Base-by-base conservation (phyloP, 2,888 invertebrate species). In the Orthosia gothica region DNA sequence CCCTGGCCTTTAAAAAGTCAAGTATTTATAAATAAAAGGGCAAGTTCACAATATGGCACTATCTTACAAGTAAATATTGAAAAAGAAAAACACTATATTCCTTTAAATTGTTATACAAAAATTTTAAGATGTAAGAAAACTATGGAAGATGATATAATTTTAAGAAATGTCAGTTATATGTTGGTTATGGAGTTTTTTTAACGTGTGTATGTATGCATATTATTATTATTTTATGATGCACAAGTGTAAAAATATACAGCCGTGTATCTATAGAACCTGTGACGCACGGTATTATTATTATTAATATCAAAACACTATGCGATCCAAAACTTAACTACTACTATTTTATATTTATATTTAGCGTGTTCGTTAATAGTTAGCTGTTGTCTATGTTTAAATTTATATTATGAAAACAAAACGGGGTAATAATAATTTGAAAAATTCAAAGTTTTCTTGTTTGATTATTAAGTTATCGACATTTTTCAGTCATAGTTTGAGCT, bases 301-400 rank as follows among this genome's bases (percentile, higher is more conserved):
- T 70, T 75, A 80, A 68, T 85, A 87, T 85, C 83, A 87, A 86
- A 87, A 87, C 86, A 87, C 88, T 87, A 87, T 84, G 86, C 87
- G 74, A 82, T 81, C 81, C 76, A 76, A 74, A 86, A 87, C 82
- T 84, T 84, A 85, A 72, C 79, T 87, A 87, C 79, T 15, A 68
- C 62, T 82, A 80, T 76, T n/a, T 82, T 79, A 70, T 70, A 76
- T 71, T 59, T 75, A 72, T 73, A 73, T 23, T 74, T 59, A 76
- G 62, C 59, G 59, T 65, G 62, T 66, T 49, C 49, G 49, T 58
- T 26, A 1, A 72, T 57, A 72, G 73, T 59, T 67, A 79, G 71
- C 32, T 63, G 57, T 62, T 61, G 65, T 54, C 32, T 47, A 13
- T n/a, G 2, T n/a, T 58, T 40, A 7, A 40, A 12, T 23, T 9